phyloP scores from a whole-genome alignment of 1,140 invertebrate species.

The Riptortus pedestris region DNA sequence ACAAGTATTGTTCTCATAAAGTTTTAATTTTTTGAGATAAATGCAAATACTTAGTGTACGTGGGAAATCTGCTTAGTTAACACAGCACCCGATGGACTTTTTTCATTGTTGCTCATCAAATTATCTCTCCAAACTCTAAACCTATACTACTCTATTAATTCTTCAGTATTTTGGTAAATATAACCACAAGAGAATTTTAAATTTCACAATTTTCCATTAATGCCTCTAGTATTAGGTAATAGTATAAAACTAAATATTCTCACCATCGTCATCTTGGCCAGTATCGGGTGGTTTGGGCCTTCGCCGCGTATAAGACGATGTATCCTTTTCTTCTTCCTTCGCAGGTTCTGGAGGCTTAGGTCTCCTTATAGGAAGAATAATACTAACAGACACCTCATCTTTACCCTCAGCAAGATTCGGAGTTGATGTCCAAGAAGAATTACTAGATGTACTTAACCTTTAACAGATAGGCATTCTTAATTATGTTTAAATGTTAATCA shows the following conservation, averaged over 20 bases:
- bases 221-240: no score
- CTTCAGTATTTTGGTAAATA: no score
- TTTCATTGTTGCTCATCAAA: no score
- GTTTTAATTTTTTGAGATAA: no score
- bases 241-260: neutral
- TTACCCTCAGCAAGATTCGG: slow-evolving; percentile 52
- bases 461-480: slow-evolving; percentile 1
- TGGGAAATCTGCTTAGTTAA: no score
- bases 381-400: slow-evolving; percentile 44
- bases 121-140: no score
- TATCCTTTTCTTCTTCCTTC: slow-evolving; percentile 24
- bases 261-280: slow-evolving; percentile 25
- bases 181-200: no score
- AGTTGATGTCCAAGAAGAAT: slow-evolving; percentile 57
- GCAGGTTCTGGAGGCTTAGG: slow-evolving; percentile 27
- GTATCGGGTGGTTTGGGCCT: slow-evolving; percentile 34
- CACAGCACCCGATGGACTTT: no score
- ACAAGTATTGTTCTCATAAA: no score
- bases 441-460: slow-evolving; percentile 25
- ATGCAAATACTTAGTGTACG: no score
- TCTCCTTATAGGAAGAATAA: slow-evolving; percentile 51
- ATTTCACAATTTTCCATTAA: no score
- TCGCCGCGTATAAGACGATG: slow-evolving; percentile 34
- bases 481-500: neutral
- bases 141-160: no score